phyloP scores from a whole-genome alignment of 2,888 invertebrate species.

The Limenitis camilla region DNA sequence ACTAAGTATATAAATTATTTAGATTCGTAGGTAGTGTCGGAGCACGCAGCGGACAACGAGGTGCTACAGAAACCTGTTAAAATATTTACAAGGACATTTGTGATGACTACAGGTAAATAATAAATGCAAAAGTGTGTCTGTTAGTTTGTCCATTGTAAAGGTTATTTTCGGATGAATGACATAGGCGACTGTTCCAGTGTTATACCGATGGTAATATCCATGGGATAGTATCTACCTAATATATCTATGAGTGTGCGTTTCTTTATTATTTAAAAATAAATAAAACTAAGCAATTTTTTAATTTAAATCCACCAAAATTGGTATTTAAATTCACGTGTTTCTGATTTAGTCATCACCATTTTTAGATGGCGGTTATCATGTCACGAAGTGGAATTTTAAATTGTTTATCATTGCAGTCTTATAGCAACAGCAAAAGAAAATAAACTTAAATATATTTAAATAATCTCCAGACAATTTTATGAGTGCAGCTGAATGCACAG shows the following conservation, averaged over 20 bases:
- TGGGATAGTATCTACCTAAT: no score
- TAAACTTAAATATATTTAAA: not conserved
- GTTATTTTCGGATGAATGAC: no score
- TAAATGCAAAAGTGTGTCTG: slow-evolving; percentile 10
- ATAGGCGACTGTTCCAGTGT: no score
- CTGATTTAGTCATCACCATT: no score
- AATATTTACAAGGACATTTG: slow-evolving; percentile 38
- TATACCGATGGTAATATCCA: no score
- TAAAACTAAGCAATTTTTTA: not conserved
- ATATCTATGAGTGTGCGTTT: no score
- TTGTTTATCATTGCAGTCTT: no score
- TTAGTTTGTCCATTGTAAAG: not conserved
- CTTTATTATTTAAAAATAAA: not conserved
- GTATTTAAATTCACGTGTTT: no score
- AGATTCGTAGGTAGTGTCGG: slow-evolving; percentile 21
- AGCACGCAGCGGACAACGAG: slow-evolving; percentile 24
- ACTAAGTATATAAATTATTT: not conserved
- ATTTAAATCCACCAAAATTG: not conserved
- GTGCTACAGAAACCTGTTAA: slow-evolving; percentile 38
- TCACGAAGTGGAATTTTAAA: no score
- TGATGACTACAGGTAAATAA: slow-evolving; percentile 25
- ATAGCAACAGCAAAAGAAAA: not conserved
- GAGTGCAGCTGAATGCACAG: slow-evolving; percentile 17
- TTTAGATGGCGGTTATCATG: no score
- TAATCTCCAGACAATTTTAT: slow-evolving; percentile 12